These are phyloP conservation scores for Poecile montanus DNA, from an alignment of 2,797 vertebrate genomes.

Conservation along the genomic window DNA sequence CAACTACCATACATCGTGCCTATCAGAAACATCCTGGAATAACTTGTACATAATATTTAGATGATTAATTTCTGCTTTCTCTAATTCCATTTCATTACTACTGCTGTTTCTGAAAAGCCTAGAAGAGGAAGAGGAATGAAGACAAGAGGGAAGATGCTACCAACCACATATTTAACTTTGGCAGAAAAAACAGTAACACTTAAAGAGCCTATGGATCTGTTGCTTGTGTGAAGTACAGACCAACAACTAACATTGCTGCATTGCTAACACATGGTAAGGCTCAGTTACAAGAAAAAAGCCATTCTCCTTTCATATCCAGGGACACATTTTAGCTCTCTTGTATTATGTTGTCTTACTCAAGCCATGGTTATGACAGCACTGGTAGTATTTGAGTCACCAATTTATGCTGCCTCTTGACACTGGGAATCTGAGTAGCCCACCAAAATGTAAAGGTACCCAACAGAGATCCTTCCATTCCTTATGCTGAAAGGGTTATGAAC, in stretches of 20 bases:
- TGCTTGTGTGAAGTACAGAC: neutral
- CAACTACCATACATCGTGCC: neutral
- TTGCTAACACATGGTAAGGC: neutral
- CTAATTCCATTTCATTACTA: neutral
- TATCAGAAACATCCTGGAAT: neutral
- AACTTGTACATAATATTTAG: neutral
- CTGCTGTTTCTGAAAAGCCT: neutral
- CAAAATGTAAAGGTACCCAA: neutral
- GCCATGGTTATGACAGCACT: neutral
- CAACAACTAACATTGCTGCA: neutral
- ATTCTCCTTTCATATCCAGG: neutral
- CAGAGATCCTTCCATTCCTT: neutral
- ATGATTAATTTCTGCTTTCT: neutral
- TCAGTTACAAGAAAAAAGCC: slow-evolving; percentile 20
- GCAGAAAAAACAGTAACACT: neutral
- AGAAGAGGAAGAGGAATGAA: neutral
- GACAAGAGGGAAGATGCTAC: neutral
- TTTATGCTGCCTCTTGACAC: neutral
- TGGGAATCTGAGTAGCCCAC: neutral
- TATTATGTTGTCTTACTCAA: neutral
- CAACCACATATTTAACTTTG: neutral
- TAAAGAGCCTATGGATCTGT: neutral
- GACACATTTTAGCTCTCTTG: neutral
- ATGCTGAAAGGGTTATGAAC: neutral
- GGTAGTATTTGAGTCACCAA: neutral